Evolutionary conservation across 2,113 vertebrate species (phyloP).

Genomic region (Urocolius indicus): DNA sequence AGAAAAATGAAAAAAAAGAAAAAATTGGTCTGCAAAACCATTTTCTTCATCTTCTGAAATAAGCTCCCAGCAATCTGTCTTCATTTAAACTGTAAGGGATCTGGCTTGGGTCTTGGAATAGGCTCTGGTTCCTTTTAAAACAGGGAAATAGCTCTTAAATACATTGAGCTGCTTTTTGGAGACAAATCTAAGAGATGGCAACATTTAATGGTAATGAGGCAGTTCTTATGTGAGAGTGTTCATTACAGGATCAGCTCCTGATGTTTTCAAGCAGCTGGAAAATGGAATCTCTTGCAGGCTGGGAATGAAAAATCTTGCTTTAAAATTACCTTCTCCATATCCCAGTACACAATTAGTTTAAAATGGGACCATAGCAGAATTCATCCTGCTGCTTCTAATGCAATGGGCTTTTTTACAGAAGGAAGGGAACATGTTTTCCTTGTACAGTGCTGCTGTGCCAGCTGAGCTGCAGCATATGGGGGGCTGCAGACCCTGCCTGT

Average conservation of each 20-base stretch:
- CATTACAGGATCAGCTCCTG: slow-evolving; percentile 24
- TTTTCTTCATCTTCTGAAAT: slow-evolving; percentile 32
- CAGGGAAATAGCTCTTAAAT: slow-evolving; percentile 37
- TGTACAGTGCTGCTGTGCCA: not conserved
- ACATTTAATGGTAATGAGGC: slow-evolving; percentile 22
- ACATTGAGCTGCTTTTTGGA: slow-evolving; percentile 15
- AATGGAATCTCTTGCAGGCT: not conserved
- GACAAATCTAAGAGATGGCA: slow-evolving; percentile 35
- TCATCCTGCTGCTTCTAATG: not conserved
- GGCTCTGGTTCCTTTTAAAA: slow-evolving; percentile 23
- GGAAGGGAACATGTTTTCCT: not conserved
- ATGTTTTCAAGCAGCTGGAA: slow-evolving; percentile 46
- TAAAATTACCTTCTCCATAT: not conserved
- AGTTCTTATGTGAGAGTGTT: slow-evolving; percentile 32
- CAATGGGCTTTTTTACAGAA: not conserved
- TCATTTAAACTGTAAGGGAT: slow-evolving; percentile 30
- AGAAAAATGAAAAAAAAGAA: too few species aligned
- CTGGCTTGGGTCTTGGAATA: slow-evolving; percentile 13
- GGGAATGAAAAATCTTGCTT: not conserved
- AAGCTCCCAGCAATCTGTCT: slow-evolving; percentile 21
- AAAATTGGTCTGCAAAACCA: not conserved
- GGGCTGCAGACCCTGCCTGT: not conserved
- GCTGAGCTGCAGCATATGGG: not conserved
- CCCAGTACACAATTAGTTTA: not conserved
- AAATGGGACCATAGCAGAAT: not conserved